Base-by-base conservation (phyloP, 2,113 vertebrate genomes). In the Corythoichthys intestinalis region DNA sequence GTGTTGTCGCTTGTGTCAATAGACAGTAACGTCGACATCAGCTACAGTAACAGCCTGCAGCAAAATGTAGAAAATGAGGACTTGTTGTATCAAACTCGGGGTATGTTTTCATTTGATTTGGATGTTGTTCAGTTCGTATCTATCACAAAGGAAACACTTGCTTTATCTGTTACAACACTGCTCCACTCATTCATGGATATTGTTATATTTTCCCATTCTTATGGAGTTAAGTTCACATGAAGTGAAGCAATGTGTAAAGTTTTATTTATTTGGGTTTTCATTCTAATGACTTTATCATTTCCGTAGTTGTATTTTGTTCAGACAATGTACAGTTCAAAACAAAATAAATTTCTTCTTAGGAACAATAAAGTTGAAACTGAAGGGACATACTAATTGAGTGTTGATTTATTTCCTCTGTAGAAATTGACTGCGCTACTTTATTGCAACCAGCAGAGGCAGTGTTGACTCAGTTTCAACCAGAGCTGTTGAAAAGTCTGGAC, bases 91-190 rank as follows among this genome's bases (percentile, higher is more conserved):
- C 73, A 82, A 82, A 82, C 69, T 64, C 61, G 64, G 75, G 62
- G 67, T 77, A 53, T 73, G 76, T 75, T 76, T 82, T 72, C 2
- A 37, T 84, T 77, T 76, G 4, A 72, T 74, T 77, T 86, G 85
- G 75, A 79, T 48, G 38, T 4, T 60, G 59, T 78, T 79, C 69
- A 74, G 63, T 72, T 82, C 57, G 76, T 38, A 69, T 65, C 67
- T 86, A 73, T 73, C 56, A 75, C 61, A 63, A 58, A 46, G 60
- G 48, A 74, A 79, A 59, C 49, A 72, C 20, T 46, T 63, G 59
- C n/a, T 63, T 13, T 66, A 64, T 78, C 2, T 70, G 53, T 56
- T 64, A 12, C 15, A 66, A 34, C 69, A n/a, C 13, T 28, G 20
- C 48, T 69, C 37, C 61, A 38, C 59, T 41, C 17, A 60, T 71